Evolutionary conservation across 2,797 vertebrate species (phyloP), one percentile per base, ranked within the genome.

Genomic region (Picus viridis): DNA sequence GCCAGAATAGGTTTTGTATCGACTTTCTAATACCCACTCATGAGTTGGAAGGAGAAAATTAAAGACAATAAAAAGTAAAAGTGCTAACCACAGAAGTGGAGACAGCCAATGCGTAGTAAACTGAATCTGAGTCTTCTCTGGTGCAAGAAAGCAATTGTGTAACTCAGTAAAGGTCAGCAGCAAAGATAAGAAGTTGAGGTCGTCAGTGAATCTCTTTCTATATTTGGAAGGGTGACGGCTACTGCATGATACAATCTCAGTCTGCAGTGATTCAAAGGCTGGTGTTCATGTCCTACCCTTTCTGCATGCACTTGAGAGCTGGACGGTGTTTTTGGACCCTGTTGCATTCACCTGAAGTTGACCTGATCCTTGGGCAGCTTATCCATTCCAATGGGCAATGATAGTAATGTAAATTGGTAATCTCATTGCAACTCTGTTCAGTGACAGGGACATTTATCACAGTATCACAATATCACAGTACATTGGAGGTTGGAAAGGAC

Each of bases 41-140:
- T 94, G 94, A 95, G 80, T 86, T 93, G 91, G 84, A 94, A 96
- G 91, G 94, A 95, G 95, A 95, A 96, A 97, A 97, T 96, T 96
- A 97, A 97, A 97, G 96, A 95, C 96, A 96, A 97, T 97, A 95
- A 97, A 95, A 97, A 96, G 93, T 95, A 96, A 96, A 97, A 95
- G 94, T 95, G 94, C 89, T 93, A 95, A 94, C 89, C 86, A 87
- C 93, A 92, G 93, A 95, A 89, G 64, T 61, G 30, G 71, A 94
- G 83, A 86, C 53, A 81, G 81, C 5, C 20, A 2, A 49, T 68
- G 83, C 81, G 94, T 91, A 92, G 92, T 79, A 93, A 96, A 92
- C 83, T 69, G 18, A 89, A 68, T 82, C 62, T 68, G 67, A 83
- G 83, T 62, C 36, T 61, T 83, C 53, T 62, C 83, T 7, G 2